phyloP scores from a whole-genome alignment of 2,888 invertebrate species.

The Notocelia uddmanniana region DNA sequence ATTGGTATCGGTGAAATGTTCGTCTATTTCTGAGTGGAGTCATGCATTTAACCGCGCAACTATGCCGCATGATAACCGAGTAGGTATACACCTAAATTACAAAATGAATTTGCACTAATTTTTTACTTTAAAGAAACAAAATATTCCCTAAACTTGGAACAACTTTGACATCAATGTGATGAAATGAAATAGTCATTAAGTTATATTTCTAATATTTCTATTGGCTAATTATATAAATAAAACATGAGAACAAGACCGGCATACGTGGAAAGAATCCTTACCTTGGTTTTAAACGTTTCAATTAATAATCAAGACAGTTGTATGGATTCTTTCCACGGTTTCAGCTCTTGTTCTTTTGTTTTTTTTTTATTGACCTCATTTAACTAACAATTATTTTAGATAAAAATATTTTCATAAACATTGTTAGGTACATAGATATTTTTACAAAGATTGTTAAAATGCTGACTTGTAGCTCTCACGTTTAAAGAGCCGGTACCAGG shows the following conservation, averaged over 20 bases:
- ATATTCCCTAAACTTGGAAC: too few relatives aligned
- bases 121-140: neutral
- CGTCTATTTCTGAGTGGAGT: constrained; percentile 18
- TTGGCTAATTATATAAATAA: too few relatives aligned
- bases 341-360: too few relatives aligned
- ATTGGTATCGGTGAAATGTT: constrained; percentile 35
- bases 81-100: neutral
- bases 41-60: constrained; percentile 1
- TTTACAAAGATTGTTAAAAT: neutral
- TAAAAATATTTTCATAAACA: neutral
- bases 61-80: neutral
- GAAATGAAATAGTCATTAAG: too few relatives aligned
- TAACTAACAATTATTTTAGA: neutral
- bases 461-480: neutral
- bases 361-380: neutral
- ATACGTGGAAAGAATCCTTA: too few relatives aligned
- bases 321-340: too few relatives aligned
- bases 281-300: too few relatives aligned
- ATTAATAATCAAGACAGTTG: too few relatives aligned
- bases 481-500: neutral
- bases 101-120: neutral
- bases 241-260: too few relatives aligned
- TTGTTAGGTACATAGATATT: neutral
- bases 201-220: too few relatives aligned
- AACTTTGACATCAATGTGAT: too few relatives aligned